Evolutionary conservation across 2,113 vertebrate species (phyloP).

Genomic region (Gnathonemus longibarbis): DNA sequence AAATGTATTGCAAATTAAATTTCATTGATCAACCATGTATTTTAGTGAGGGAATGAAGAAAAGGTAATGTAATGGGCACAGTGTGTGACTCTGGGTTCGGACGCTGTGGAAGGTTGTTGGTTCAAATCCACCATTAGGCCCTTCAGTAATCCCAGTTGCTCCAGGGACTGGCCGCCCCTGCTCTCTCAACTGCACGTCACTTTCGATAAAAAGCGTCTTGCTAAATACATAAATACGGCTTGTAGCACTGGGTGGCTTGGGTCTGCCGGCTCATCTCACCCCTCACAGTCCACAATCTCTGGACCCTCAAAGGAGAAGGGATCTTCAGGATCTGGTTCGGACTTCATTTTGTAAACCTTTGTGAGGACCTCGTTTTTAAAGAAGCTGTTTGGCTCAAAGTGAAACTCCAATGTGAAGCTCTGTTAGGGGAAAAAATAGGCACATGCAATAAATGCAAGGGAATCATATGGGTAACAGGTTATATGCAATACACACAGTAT

Average conservation of each 20-base stretch:
- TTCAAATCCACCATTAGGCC: neutral
- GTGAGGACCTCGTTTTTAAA: conserved; percentile 88
- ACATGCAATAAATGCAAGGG: neutral
- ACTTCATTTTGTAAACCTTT: conserved; percentile 97
- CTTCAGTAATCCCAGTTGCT: neutral
- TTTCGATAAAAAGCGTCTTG: neutral
- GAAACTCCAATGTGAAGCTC: conserved; percentile 96
- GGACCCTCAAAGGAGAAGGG: conserved; percentile 97
- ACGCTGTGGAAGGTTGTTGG: neutral
- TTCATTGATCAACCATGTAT: neutral
- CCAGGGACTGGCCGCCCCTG: neutral
- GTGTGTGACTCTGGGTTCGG: neutral
- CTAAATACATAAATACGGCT: neutral
- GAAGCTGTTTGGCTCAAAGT: conserved; percentile 89
- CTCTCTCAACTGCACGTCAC: neutral
- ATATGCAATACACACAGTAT: neutral
- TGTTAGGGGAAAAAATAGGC: conserved; percentile 36
- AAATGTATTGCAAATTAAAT: neutral
- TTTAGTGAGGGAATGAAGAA: neutral
- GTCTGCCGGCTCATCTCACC: conserved; percentile 58
- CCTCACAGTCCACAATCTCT: conserved; percentile 93
- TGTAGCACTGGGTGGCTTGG: neutral
- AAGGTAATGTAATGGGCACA: neutral
- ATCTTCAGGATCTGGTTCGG: conserved; percentile 80
- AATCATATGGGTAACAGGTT: neutral